phyloP scores from a whole-genome alignment of 30 jellyfish, hydroid and myxozoan genomes.

The Sanderia malayensis region DNA sequence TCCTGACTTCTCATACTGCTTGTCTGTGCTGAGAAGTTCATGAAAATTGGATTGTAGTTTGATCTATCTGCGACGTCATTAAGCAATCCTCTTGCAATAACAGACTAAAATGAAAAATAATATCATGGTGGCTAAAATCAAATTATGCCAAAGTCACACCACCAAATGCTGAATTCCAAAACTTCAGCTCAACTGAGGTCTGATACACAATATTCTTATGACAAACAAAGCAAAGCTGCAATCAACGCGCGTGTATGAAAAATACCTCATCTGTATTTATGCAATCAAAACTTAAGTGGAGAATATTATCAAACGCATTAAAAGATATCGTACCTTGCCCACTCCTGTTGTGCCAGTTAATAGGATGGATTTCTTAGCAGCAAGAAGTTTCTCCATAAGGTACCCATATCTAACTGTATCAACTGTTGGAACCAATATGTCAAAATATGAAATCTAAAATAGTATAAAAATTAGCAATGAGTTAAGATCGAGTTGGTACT shows the following conservation, averaged over 20 bases:
- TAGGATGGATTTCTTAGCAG: conserved; percentile 72
- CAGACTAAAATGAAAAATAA: conserved; percentile 64
- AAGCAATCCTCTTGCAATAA: conserved; percentile 86
- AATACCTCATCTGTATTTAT: too few species aligned
- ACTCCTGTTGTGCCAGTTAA: conserved; percentile 95
- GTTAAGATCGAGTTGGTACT: too few species aligned
- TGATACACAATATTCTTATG: too few species aligned
- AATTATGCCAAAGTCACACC: too few species aligned
- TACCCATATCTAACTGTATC: conserved; percentile 91
- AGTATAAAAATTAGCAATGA: too few species aligned
- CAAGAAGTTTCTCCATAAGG: conserved; percentile 79
- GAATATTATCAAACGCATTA: too few species aligned
- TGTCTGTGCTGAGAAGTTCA: conserved; percentile 94
- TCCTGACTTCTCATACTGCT: conserved; percentile 96
- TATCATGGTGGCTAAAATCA: not conserved
- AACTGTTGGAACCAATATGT: conserved; percentile 81
- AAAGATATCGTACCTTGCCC: too few species aligned
- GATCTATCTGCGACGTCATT: conserved; percentile 65
- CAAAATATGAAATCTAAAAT: conserved; percentile 82
- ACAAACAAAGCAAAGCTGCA: too few species aligned
- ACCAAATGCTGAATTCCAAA: too few species aligned
- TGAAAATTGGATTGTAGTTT: conserved; percentile 82
- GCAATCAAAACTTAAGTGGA: too few species aligned
- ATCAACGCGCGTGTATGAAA: too few species aligned
- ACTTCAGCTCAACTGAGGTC: too few species aligned